Conservation (phyloP, 2,888 invertebrate genomes). For the Pseudeuparius sepicola region DNA sequence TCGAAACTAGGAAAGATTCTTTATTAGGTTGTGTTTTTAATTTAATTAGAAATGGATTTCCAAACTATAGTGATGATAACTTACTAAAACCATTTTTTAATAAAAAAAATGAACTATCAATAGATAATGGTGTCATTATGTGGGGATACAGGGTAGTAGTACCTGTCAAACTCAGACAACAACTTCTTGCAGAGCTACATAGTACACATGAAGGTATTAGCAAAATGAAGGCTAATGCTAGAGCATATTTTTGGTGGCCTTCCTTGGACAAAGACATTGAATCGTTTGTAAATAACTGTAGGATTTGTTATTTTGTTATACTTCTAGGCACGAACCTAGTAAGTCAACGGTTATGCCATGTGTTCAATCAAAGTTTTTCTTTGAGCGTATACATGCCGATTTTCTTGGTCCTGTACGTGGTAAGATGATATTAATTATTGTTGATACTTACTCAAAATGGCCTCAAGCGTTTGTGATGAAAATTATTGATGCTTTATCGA, state of each 20-base stretch:
- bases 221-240: constrained; percentile 13
- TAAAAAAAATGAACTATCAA: constrained; percentile 12
- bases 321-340: constrained; percentile 4
- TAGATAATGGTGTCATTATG: constrained; percentile 6
- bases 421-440: constrained; percentile 15
- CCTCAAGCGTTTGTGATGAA: constrained; percentile 9
- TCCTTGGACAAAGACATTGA: constrained; percentile 8
- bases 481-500: constrained; percentile 5
- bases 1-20: constrained; percentile 2
- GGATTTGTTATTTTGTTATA: constrained; percentile 5
- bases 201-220: constrained; percentile 17
- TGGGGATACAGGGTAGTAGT: constrained; percentile 19
- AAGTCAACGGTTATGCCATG: constrained; percentile 5
- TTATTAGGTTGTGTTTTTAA: constrained; percentile 10
- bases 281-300: constrained; percentile 2
- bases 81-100: constrained; percentile 9
- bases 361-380: constrained; percentile 13
- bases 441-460: constrained; percentile 37
- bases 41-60: constrained; percentile 12
- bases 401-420: constrained; percentile 32
- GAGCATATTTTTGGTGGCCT: constrained; percentile 14
- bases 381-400: constrained; percentile 29
- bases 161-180: constrained; percentile 13
- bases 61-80: constrained; percentile 7
- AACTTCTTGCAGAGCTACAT: constrained; percentile 17